Base-by-base conservation (phyloP, 2,797 vertebrate genomes). In the Propithecus deckenii region DNA sequence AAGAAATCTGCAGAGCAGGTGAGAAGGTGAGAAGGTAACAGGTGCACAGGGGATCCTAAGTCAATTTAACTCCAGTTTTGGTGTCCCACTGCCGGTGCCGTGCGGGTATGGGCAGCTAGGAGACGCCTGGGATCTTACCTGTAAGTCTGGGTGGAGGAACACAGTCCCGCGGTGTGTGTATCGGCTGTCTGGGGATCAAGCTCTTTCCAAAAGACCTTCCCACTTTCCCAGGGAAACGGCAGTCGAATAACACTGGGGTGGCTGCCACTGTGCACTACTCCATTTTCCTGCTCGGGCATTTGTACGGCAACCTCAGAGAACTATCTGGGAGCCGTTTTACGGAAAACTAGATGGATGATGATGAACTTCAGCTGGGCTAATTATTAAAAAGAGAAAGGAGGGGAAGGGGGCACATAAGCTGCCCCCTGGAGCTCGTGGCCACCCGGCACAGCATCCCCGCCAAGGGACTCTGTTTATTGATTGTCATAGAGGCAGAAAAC, bases 401-500 rank as follows among this genome's bases (percentile, higher is more conserved):
- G 35, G 72, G 43, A 76, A 38, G 13, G 10, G 38, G 20, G 2
- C 38, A 13, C 0, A 12, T 4, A 4, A 28, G 91, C 41, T 28
- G 69, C 50, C 79, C 13, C n/a, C 71, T 67, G 96, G 95, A 92
- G 79, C 55, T 96, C 84, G 89, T 46, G 95, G 95, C 92, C 91
- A 72, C 63, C 17, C 89, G 87, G 94, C 89, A 52, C 10, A 80
- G n/a, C 52, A 28, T 4, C 86, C 91, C 96, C 89, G 95, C 95
- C 88, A 85, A 94, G 65, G 95, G 8, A 32, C 46, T 95, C 85
- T 98, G 96, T 98, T 98, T 97, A 98, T 93, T 90, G 84, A 96
- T 92, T 46, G 75, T 96, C 97, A 96, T 91, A 97, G 97, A 98
- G 96, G 98, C 94, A 98, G 98, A 98, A 97, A 97, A 96, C 96